phyloP scores from a whole-genome alignment of 2,113 vertebrate genomes.

The Enhydra lutris region DNA sequence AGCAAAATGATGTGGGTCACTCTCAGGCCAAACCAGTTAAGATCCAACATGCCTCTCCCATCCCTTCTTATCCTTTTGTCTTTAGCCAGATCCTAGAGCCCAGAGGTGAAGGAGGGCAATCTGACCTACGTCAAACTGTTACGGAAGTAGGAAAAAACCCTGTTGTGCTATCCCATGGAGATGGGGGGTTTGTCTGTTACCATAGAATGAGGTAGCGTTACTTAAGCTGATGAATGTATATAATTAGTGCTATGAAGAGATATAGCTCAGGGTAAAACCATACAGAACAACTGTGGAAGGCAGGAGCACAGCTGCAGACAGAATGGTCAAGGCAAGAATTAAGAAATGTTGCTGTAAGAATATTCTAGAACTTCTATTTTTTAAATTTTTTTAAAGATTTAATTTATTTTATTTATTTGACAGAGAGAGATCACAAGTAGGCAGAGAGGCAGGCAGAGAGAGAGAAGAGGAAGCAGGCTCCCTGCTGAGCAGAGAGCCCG shows the following conservation, averaged over 20 bases:
- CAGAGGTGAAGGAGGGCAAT: background rate
- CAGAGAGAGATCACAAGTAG: no score
- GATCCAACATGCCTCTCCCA: background rate
- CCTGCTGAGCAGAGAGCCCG: no score
- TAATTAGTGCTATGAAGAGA: background rate
- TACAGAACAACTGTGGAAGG: background rate
- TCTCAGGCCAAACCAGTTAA: background rate
- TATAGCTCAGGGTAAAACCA: background rate
- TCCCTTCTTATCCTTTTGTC: background rate
- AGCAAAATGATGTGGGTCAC: background rate
- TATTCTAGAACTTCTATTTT: background rate
- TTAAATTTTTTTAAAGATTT: no score
- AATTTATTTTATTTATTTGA: no score
- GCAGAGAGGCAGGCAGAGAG: no score
- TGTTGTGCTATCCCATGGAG: background rate
- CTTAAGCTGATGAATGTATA: background rate
- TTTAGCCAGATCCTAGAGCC: background rate
- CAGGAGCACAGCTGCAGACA: background rate
- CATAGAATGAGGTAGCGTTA: background rate
- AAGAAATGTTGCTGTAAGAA: background rate
- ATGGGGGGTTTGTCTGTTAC: background rate
- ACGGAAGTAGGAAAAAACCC: background rate
- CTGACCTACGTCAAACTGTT: background rate
- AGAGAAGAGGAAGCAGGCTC: no score
- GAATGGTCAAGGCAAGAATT: background rate